phyloP scores from a whole-genome alignment of 64 coral and sea anemone genomes.

The Stichodactyla mertensii region DNA sequence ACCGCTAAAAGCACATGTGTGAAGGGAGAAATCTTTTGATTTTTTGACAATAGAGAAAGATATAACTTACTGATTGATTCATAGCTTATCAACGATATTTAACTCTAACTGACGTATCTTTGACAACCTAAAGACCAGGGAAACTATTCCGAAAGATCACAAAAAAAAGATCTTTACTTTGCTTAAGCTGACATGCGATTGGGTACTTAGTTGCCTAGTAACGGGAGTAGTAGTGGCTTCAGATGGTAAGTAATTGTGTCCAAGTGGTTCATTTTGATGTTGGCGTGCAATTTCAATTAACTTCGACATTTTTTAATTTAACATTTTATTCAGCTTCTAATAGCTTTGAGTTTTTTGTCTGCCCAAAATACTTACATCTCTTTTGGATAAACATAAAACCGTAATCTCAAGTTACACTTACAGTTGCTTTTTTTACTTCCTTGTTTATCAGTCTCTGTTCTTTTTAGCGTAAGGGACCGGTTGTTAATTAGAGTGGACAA shows the following conservation, averaged over 20 bases:
- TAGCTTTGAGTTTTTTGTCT: too few relatives aligned
- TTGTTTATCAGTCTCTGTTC: too few relatives aligned
- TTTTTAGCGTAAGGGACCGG: too few relatives aligned
- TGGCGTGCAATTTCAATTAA: not conserved
- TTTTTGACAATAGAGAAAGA: not conserved
- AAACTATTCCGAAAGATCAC: not conserved
- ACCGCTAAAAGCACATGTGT: not conserved
- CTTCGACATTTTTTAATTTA: not conserved
- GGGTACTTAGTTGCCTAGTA: conserved; percentile 8
- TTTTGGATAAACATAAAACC: too few relatives aligned
- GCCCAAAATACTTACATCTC: too few relatives aligned
- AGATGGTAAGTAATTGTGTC: not conserved
- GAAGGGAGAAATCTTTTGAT: not conserved
- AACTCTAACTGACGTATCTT: not conserved
- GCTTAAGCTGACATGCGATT: not conserved
- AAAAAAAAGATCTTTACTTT: not conserved
- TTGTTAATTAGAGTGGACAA: too few relatives aligned
- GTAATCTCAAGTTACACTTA: too few relatives aligned
- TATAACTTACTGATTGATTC: not conserved
- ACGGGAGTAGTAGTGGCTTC: not conserved
- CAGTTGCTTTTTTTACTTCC: too few relatives aligned
- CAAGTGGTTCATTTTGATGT: conserved; percentile 5
- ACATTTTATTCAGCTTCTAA: too few relatives aligned
- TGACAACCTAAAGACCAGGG: not conserved
- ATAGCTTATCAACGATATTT: not conserved